A percentile compares a stretch with the other conserved stretches of the same genome.
phyloP scores from a whole-genome alignment of 2,888 invertebrate genomes.

The Cryptocephalus primarius region DNA sequence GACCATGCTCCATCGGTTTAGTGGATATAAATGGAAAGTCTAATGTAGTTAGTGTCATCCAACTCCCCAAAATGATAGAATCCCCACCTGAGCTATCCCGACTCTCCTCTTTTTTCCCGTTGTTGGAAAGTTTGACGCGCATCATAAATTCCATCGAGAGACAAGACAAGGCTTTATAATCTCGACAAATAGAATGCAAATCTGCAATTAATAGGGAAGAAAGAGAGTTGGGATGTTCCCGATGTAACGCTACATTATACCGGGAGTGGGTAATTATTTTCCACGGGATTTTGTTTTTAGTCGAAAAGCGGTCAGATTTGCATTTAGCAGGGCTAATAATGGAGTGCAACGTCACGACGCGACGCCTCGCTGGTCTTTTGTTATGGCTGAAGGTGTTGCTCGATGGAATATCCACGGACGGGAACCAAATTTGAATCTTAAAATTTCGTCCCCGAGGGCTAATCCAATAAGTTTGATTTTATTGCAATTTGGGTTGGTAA shows the following conservation, averaged over 20 bases:
- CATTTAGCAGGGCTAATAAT: conserved; percentile 3
- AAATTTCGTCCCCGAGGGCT: no score
- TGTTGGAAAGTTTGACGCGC: no score
- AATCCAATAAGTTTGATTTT: no score
- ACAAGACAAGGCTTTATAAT: no score
- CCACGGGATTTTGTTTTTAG: conserved; percentile 1
- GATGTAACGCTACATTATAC: conserved; percentile 4
- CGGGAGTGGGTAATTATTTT: conserved; percentile 4
- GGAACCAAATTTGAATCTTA: conserved; percentile 1
- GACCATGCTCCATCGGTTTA: no score
- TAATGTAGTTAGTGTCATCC: no score
- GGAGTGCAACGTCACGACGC: conserved; percentile 3
- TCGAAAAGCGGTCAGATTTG: conserved; percentile 3
- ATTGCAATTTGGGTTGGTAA: no score
- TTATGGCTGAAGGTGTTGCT: not conserved
- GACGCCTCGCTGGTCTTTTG: conserved; percentile 1
- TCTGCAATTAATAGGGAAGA: conserved; percentile 3
- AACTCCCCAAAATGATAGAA: no score
- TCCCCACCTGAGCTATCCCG: no score
- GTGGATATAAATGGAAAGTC: no score
- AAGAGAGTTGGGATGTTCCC: conserved; percentile 2
- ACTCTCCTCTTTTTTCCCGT: no score
- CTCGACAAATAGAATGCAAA: conserved; percentile 1
- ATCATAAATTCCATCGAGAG: no score
- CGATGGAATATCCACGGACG: not conserved